Evolutionary conservation across 2,888 invertebrate genomes (phyloP), one percentile per base, ranked within the genome.

Genomic region (Willowsia nigromaculata): DNA sequence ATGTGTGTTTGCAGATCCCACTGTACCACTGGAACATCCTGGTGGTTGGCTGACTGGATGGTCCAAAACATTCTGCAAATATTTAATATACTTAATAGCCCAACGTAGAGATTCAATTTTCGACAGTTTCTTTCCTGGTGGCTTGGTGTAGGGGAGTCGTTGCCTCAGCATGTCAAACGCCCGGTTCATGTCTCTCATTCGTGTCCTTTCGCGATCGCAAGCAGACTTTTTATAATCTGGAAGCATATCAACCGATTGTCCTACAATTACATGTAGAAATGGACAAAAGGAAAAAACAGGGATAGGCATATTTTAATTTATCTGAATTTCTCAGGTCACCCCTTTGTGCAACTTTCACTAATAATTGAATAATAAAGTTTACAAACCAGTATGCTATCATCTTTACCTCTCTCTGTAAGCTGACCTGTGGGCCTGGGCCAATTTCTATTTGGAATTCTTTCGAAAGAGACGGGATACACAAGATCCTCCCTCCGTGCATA

Each of bases 141-240:
- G 97, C 93, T 97, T 97, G 80, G 78, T 82, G 56, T 90, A 87
- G 0, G 90, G 90, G 11, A 90, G 86, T 2, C 86, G 65, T 56
- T 90, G 85, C 13, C 90, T 15, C 1, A 90, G 78, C 74, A 82
- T 94, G 93, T 97, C 97, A 93, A 97, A 97, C 0, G 97, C 97
- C 80, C 95, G 95, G 93, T 97, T 97, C 97, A 97, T 97, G 93
- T 97, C 97, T 1, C 96, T 95, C 97, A 97, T 97, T 53, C 97
- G 94, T 0, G 97, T 97, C 4, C 97, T 94, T 93, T 97, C 97
- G 30, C 97, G 95, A 93, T 97, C 97, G 93, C 97, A 97, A 0
- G 97, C 97, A 0, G 97, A 96, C 93, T 96, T 96, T 94, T 97
- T 96, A 94, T 97, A 97, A 94, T 97, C 97, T 96, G 94, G 47